A percentile compares a stretch with the other conserved stretches of the same genome.
Conservation (phyloP, 2,888 invertebrate genomes). For the Fabriciana adippe region DNA sequence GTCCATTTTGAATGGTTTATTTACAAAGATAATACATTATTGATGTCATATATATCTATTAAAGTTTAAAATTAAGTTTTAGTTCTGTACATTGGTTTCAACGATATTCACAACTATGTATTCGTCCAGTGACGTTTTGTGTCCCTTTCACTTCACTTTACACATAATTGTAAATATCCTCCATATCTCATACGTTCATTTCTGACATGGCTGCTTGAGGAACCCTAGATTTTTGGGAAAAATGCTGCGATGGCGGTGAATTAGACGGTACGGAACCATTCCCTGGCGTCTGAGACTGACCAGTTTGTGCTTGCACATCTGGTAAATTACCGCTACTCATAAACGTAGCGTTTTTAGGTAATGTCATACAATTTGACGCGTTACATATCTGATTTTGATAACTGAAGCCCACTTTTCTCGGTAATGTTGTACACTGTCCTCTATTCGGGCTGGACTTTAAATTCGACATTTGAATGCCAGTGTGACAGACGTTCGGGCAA, state of each 20-base stretch:
- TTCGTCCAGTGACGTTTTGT: slow-evolving; percentile 58
- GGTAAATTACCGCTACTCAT: slow-evolving; percentile 74
- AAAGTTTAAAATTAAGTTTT: slow-evolving; percentile 55
- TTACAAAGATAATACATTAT: slow-evolving; percentile 42
- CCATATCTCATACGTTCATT: slow-evolving; percentile 92
- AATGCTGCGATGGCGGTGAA: slow-evolving; percentile 73
- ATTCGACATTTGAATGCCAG: slow-evolving; percentile 82
- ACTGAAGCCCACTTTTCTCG: slow-evolving; percentile 76
- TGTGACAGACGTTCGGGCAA: slow-evolving; percentile 82
- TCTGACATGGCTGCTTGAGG: slow-evolving; percentile 93
- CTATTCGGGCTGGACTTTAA: slow-evolving; percentile 73
- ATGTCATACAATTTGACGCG: slow-evolving; percentile 81
- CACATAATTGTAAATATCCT: slow-evolving; percentile 82
- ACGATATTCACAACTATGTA: slow-evolving; percentile 79
- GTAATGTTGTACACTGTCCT: slow-evolving; percentile 75
- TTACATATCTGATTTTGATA: slow-evolving; percentile 77
- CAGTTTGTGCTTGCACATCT: slow-evolving; percentile 77
- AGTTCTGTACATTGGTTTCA: slow-evolving; percentile 56
- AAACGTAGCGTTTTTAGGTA: slow-evolving; percentile 83
- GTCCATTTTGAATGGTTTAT: slow-evolving; percentile 52
- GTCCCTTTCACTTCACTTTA: slow-evolving; percentile 63
- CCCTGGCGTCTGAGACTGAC: slow-evolving; percentile 68
- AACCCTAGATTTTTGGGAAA: slow-evolving; percentile 82
- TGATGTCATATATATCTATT: slow-evolving; percentile 38
- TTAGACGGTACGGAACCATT: slow-evolving; percentile 68